Evolutionary conservation across 2,888 invertebrate genomes (phyloP), one percentile per base, ranked within the genome.

Genomic region (Suillia variegata): DNA sequence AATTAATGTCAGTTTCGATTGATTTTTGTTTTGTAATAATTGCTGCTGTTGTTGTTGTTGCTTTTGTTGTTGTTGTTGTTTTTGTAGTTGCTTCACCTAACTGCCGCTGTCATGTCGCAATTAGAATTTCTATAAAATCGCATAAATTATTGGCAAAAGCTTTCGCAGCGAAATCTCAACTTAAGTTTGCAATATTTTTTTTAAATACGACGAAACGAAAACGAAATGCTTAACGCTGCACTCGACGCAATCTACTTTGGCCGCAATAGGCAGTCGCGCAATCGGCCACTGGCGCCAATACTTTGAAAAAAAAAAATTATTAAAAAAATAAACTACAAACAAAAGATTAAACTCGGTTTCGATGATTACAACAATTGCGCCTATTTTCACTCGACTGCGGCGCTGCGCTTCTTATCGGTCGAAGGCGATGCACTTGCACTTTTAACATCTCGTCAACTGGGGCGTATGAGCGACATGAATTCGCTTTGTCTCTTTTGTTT

Each of bases 361-460:
- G n/a, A n/a, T n/a, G n/a, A n/a, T n/a, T n/a, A n/a, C n/a, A n/a
- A n/a, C n/a, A n/a, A n/a, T n/a, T 5, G 26, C 26, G 5, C 26
- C 26, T 26, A 10, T 10, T 26, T 26, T 26, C 10, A 5, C 10
- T 5, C 26, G 26, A 10, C 10, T 26, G 26, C 26, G n/a, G 10
- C 38, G 38, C 38, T 38, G 38, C 38, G n/a, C 38, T n/a, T 38
- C 13, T 38, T 38, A 38, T 38, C 38, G n/a, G 38, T 38, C 38
- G 6, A 8, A 38, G 10, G 17, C 45, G 20, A 13, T 5, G 45
- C 45, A 45, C 45, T 45, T 45, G 45, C 45, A 45, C 45, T 45
- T 45, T 45, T 45, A 45, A 45, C 45, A 38, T n/a, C 38, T n/a
- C n/a, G 45, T 13, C 45, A 45, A 45, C 13, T 45, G 45, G 45